Evolutionary conservation across 2,113 vertebrate genomes (phyloP).

Genomic region (Rostratula benghalensis): DNA sequence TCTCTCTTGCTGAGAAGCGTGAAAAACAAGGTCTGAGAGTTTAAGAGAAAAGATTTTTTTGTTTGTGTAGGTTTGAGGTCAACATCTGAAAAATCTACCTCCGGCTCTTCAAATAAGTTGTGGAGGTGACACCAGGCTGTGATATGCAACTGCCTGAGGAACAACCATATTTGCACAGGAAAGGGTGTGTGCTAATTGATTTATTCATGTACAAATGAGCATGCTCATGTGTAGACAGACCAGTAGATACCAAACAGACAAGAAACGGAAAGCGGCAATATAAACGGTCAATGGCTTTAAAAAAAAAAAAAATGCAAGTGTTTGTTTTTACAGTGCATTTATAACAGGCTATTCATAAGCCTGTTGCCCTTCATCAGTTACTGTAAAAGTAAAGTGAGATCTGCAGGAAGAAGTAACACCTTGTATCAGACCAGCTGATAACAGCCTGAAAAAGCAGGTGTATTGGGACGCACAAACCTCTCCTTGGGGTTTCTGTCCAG

Average conservation of each 20-base stretch:
- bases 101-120: not conserved
- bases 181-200: not conserved
- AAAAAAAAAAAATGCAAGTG: not conserved
- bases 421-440: not conserved
- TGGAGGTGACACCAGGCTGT: not conserved
- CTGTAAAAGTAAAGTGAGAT: not conserved
- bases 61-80: not conserved
- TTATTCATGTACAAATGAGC: not conserved
- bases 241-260: not conserved
- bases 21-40: not conserved
- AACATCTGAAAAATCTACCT: not conserved
- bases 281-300: not conserved
- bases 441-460: not conserved
- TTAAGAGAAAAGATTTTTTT: not conserved
- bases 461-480: not conserved
- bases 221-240: not conserved
- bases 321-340: not conserved
- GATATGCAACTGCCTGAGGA: not conserved
- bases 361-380: not conserved
- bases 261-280: not conserved
- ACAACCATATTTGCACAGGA: not conserved
- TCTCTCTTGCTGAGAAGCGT: not conserved
- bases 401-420: not conserved
- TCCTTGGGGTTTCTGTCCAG: not conserved
- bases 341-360: not conserved